Conservation (phyloP, 2,888 invertebrate species). For the Lasius fuliginosus region DNA sequence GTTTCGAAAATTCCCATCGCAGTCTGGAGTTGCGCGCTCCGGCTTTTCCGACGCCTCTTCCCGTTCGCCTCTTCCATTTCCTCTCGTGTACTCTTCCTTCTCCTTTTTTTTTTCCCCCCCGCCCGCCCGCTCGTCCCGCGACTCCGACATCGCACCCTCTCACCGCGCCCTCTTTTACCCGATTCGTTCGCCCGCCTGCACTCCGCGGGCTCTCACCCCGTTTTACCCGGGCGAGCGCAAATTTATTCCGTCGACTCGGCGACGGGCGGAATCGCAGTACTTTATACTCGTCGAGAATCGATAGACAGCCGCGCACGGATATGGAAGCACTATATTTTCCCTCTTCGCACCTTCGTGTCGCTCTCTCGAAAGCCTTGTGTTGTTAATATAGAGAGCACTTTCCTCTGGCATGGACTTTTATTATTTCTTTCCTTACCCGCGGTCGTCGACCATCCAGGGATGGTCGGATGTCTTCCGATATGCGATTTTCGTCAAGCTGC, state of each 20-base stretch:
- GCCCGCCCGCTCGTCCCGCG: conserved; percentile 16
- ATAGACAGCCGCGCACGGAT: conserved; percentile 80
- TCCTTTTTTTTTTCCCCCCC: conserved; percentile 56
- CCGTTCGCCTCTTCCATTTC: conserved; percentile 71
- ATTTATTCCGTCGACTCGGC: conserved; percentile 84
- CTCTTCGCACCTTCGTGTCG: conserved; percentile 74
- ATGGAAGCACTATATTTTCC: conserved; percentile 80
- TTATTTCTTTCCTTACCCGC: conserved; percentile 47
- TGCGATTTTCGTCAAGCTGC: conserved; percentile 13
- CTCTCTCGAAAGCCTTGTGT: conserved; percentile 77
- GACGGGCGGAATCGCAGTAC: conserved; percentile 82
- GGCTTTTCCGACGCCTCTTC: conserved; percentile 66
- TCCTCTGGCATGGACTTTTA: conserved; percentile 30
- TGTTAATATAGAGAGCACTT: conserved; percentile 77
- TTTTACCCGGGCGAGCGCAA: conserved; percentile 82
- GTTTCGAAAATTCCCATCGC: conserved; percentile 71
- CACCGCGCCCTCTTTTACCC: conserved; percentile 60
- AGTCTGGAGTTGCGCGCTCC: conserved; percentile 58
- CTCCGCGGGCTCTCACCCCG: conserved; percentile 72
- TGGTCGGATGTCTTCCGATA: conserved; percentile 15
- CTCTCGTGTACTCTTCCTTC: conserved; percentile 60
- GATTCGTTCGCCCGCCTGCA: conserved; percentile 56
- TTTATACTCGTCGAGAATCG: conserved; percentile 84
- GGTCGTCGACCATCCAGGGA: conserved; percentile 5
- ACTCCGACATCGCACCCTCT: conserved; percentile 61